These are phyloP conservation scores for Zaprionus kolodkinae DNA, from an alignment of 1,140 invertebrate genomes.

Conservation along the genomic window DNA sequence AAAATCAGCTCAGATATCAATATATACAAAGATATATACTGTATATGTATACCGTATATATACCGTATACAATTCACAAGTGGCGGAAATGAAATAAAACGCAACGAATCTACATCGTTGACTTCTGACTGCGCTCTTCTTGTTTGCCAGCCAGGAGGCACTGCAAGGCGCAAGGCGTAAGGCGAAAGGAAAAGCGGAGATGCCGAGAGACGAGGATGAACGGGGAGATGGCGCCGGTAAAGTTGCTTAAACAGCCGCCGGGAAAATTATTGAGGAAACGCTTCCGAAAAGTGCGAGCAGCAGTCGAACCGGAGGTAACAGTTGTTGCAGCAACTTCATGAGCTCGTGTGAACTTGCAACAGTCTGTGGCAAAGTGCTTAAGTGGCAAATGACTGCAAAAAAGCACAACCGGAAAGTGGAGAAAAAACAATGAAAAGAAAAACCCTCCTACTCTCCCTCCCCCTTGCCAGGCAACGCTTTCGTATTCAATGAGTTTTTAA, in stretches of 20 bases:
- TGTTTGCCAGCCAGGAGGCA: constrained; percentile 23
- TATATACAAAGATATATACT: constrained; percentile 13
- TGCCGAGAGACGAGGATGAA: neutral
- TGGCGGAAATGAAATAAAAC: constrained; percentile 51
- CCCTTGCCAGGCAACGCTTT: neutral
- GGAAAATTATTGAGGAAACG: constrained; percentile 52
- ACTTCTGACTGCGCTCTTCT: constrained; percentile 1
- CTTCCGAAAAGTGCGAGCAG: constrained; percentile 12
- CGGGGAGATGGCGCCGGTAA: constrained; percentile 31
- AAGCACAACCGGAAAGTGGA: neutral
- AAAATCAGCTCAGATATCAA: constrained; percentile 21
- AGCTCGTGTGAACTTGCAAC: constrained; percentile 28
- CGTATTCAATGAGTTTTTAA: constrained; percentile 50
- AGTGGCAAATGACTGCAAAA: constrained; percentile 30
- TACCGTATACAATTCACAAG: constrained; percentile 9
- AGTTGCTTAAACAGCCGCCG: constrained; percentile 54
- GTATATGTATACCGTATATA: neutral
- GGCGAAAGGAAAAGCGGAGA: neutral
- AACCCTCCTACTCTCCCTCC: neutral
- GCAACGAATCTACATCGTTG: constrained; percentile 5
- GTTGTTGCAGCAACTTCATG: constrained; percentile 36
- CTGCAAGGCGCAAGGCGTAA: constrained; percentile 3
- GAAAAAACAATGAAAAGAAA: constrained; percentile 19
- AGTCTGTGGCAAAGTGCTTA: constrained; percentile 32
- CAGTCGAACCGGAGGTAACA: constrained; percentile 39